Conservation (phyloP, 2,113 vertebrate genomes). For the Podiceps cristatus region DNA sequence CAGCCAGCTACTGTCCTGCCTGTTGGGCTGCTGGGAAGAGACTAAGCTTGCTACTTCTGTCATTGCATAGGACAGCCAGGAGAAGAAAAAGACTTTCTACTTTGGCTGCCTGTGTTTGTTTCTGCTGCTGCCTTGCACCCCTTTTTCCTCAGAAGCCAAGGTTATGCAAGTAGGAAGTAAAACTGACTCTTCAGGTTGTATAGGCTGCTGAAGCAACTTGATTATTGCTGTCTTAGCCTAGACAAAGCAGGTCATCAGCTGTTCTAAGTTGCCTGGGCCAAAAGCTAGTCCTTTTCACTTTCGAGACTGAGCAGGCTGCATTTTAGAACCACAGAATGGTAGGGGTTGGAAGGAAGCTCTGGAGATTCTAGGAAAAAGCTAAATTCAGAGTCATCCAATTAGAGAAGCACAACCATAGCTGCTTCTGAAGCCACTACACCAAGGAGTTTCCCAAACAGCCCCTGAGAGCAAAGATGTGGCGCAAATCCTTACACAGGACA, state of each 20-base stretch:
- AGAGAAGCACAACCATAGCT: neutral
- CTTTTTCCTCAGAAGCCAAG: neutral
- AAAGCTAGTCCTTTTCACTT: neutral
- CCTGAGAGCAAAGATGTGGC: neutral
- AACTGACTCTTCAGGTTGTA: neutral
- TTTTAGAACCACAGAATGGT: too few relatives aligned
- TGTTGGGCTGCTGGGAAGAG: neutral
- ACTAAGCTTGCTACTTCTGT: neutral
- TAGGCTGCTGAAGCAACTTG: neutral
- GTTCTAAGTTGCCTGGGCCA: neutral
- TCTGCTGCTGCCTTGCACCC: neutral
- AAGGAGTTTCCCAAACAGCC: neutral
- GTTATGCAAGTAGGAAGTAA: neutral
- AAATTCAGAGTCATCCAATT: neutral
- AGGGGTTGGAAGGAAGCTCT: neutral
- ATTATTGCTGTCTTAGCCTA: neutral
- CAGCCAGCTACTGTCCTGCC: neutral
- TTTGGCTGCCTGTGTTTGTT: neutral
- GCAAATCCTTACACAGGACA: neutral
- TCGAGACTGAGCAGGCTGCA: neutral
- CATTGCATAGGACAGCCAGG: fast-evolving
- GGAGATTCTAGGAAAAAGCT: neutral
- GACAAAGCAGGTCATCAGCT: neutral
- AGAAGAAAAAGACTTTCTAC: neutral
- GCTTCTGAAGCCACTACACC: neutral